Evolutionary conservation across 2,797 vertebrate species (phyloP).

Genomic region (Hemibagrus guttatus): DNA sequence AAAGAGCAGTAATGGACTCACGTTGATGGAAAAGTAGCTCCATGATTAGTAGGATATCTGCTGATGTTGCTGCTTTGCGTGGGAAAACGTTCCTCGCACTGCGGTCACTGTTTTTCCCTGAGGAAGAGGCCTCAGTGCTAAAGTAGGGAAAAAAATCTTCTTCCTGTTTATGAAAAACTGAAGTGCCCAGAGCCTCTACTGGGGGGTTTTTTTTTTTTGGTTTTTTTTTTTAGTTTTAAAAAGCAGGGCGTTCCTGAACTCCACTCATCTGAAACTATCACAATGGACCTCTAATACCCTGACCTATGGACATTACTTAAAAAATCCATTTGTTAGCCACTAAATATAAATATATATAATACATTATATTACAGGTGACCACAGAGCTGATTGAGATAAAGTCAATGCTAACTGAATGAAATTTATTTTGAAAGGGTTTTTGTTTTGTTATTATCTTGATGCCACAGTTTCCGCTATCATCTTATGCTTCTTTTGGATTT

Average conservation of each 20-base stretch:
- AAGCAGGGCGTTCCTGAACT: slow-evolving; percentile 1
- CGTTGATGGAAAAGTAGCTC: neutral
- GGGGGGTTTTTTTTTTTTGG: neutral
- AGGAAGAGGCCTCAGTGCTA: slow-evolving; percentile 37
- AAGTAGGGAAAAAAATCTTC: slow-evolving; percentile 43
- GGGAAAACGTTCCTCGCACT: slow-evolving; percentile 47
- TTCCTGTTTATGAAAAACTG: slow-evolving; percentile 53
- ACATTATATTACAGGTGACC: neutral
- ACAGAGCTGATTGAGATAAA: neutral
- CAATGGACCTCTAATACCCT: slow-evolving; percentile 10
- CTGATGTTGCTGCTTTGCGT: slow-evolving; percentile 32
- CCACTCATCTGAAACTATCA: slow-evolving; percentile 19
- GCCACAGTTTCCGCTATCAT: neutral
- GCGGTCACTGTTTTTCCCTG: slow-evolving; percentile 47
- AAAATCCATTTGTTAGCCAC: neutral
- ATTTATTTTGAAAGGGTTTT: neutral
- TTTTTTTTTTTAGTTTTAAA: neutral
- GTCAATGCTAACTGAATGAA: neutral
- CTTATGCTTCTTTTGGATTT: neutral
- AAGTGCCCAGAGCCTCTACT: slow-evolving; percentile 33
- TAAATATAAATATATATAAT: neutral
- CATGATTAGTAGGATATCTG: neutral
- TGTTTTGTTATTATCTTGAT: neutral
- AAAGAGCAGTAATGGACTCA: neutral
- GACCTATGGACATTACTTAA: neutral